Evolutionary conservation across 2,888 invertebrate genomes (phyloP).

Genomic region (Heliconius aoede): DNA sequence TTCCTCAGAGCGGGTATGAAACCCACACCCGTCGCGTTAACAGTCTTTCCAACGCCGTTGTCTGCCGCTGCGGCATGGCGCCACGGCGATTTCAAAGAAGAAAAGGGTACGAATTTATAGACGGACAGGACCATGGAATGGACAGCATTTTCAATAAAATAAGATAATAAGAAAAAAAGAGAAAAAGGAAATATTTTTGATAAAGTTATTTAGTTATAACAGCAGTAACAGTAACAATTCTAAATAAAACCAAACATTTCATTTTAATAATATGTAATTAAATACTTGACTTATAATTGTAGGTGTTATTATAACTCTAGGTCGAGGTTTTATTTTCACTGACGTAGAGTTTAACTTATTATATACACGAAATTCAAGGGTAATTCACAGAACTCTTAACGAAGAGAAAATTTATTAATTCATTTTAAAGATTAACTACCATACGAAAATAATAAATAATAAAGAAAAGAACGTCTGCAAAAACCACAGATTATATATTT

Average conservation of each 20-base stretch:
- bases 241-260: neutral
- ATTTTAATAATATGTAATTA: neutral
- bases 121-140: neutral
- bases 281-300: neutral
- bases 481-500: slow-evolving; percentile 26
- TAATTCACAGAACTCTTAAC: neutral
- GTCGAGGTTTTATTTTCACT: neutral
- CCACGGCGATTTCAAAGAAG: too few relatives aligned
- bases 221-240: neutral
- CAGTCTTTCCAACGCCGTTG: too few relatives aligned
- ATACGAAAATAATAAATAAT: neutral
- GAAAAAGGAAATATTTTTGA: neutral
- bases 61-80: too few relatives aligned
- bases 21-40: neutral
- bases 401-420: neutral
- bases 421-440: neutral
- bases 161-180: neutral
- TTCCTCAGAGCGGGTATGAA: neutral
- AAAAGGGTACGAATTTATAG: neutral
- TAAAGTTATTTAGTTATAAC: neutral
- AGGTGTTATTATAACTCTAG: neutral
- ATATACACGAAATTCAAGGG: neutral
- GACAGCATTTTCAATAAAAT: neutral
- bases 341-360: neutral
- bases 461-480: slow-evolving; percentile 2